Evolutionary conservation across 2,797 vertebrate genomes (phyloP), one percentile per base, ranked within the genome.

Genomic region (Rhinogobio ventralis): DNA sequence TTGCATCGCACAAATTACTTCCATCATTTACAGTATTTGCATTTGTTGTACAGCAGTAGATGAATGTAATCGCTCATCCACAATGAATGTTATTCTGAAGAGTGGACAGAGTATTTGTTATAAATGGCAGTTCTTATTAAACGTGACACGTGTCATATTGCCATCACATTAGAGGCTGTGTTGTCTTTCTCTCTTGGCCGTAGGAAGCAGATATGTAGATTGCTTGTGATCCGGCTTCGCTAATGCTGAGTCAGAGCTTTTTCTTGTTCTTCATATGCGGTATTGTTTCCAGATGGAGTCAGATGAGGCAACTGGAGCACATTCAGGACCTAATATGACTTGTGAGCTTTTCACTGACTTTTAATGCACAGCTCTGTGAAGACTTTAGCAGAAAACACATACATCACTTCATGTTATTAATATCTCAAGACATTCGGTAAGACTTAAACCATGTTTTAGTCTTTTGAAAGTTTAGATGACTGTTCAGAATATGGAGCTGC

Each of bases 231-330:
- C 51, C 45, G 42, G 68, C 79, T 75, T 49, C 13, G 28, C 46
- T 33, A 36, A 19, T 64, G 78, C 84, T 71, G 84, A 89, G 57
- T 86, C 85, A 73, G 42, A 36, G 60, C 53, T 36, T 87, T 71
- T 79, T 64, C 69, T 51, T 86, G 68, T 66, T 83, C 75, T 85
- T 80, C 84, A 42, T 68, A 15, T 75, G 71, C 7, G 10, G 53
- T 79, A 87, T 86, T 82, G 82, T 87, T 87, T 82, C 81, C 88
- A 87, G 84, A 86, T 89, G 82, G 67, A 82, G 85, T 73, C 55
- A 80, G 64, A 25, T 46, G 28, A 80, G 71, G 81, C 81, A 79
- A 45, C 69, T 86, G 84, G 84, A 83, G 39, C 51, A 1, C 33
- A 19, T 81, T 84, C 77, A 81, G 74, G 67, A 81, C 79, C 72